Conservation (phyloP, 2,797 vertebrate species). For the Podarcis siculus region DNA sequence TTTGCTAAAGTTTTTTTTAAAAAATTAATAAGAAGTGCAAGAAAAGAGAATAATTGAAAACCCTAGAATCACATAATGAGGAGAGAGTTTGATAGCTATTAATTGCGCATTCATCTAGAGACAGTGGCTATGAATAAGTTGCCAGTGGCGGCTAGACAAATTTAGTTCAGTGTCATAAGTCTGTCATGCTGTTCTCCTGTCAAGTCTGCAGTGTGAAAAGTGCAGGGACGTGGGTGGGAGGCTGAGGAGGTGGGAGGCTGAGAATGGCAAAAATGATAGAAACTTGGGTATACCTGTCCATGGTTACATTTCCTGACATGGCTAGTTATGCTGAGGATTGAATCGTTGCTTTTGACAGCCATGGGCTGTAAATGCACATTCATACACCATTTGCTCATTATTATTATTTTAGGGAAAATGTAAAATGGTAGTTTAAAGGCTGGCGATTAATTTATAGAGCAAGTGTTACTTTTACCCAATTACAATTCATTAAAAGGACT, state of each 20-base stretch:
- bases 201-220: neutral
- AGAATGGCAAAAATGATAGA: slow-evolving; percentile 32
- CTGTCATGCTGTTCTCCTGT: slow-evolving; percentile 46
- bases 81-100: slow-evolving; percentile 26
- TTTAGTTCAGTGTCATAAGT: slow-evolving; percentile 38
- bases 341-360: slow-evolving; percentile 52
- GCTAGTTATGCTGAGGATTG: slow-evolving; percentile 40
- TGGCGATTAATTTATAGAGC: slow-evolving; percentile 58
- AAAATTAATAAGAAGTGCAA: neutral
- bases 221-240: slow-evolving; percentile 12
- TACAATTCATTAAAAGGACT: slow-evolving; percentile 64
- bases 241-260: slow-evolving; percentile 32
- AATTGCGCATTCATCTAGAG: slow-evolving; percentile 30
- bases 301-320: slow-evolving; percentile 52
- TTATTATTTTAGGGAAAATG: slow-evolving; percentile 48
- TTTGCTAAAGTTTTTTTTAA: neutral
- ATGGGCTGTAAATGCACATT: slow-evolving; percentile 51
- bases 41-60: slow-evolving; percentile 38
- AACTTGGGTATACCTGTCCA: slow-evolving; percentile 44
- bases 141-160: slow-evolving; percentile 1
- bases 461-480: slow-evolving; percentile 66
- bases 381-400: slow-evolving; percentile 56
- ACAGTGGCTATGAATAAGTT: slow-evolving; percentile 37
- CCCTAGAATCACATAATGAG: neutral
- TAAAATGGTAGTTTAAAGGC: slow-evolving; percentile 56